These are phyloP conservation scores for Amphiprion clarkii DNA, from an alignment of 2,797 vertebrate genomes.

Conservation along the genomic window DNA sequence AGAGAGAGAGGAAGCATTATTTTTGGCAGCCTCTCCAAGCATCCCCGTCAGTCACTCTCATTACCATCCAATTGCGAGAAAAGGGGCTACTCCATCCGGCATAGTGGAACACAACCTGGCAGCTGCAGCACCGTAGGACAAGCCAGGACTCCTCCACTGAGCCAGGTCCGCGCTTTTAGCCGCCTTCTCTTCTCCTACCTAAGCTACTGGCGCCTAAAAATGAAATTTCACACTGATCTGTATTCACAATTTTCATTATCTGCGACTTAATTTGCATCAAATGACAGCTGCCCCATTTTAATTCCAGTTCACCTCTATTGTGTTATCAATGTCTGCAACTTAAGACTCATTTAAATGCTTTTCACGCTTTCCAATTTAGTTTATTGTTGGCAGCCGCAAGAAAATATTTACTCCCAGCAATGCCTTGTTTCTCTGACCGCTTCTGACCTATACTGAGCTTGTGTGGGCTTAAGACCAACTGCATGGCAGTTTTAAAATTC, in stretches of 20 bases:
- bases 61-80: conserved; percentile 78
- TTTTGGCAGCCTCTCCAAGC: conserved; percentile 70
- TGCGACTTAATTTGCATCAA: conserved; percentile 44
- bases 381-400: neutral
- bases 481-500: conserved; percentile 12
- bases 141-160: conserved; percentile 54
- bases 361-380: conserved; percentile 9
- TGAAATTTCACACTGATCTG: conserved; percentile 57
- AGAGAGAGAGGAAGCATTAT: conserved; percentile 50
- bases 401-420: conserved; percentile 8
- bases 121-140: conserved; percentile 50
- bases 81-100: conserved; percentile 63
- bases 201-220: conserved; percentile 33
- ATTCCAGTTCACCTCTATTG: conserved; percentile 46
- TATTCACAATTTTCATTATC: conserved; percentile 57
- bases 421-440: neutral
- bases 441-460: neutral
- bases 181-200: conserved; percentile 33
- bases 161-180: conserved; percentile 49
- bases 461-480: neutral
- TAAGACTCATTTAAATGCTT: conserved; percentile 31
- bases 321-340: conserved; percentile 13
- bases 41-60: conserved; percentile 80
- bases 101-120: conserved; percentile 72
- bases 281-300: conserved; percentile 48